A percentile compares a stretch with the other conserved stretches of the same genome.
phyloP scores from a whole-genome alignment of 2,888 invertebrate genomes.

The Argyra leucocephala region DNA sequence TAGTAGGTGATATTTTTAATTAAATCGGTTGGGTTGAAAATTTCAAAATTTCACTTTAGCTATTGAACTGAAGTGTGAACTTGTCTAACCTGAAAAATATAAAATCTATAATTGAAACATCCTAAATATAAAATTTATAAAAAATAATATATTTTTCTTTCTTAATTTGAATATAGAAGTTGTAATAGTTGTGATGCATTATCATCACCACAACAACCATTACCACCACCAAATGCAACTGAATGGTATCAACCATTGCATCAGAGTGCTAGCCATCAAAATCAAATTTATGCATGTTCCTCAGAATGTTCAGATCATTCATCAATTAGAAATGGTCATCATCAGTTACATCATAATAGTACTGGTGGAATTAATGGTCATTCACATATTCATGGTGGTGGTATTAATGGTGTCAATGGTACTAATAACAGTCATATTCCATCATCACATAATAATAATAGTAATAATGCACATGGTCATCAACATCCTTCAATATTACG shows the following conservation, averaged over 20 bases:
- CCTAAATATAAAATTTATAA: too few species aligned
- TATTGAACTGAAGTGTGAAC: too few species aligned
- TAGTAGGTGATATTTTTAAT: background rate
- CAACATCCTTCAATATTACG: constrained; percentile 7
- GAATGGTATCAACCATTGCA: constrained; percentile 42
- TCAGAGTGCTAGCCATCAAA: constrained; percentile 35
- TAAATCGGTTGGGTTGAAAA: background rate
- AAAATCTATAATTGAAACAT: too few species aligned
- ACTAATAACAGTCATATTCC: constrained; percentile 23
- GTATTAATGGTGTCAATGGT: constrained; percentile 23
- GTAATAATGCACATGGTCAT: constrained; percentile 11
- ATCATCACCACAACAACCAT: constrained; percentile 40
- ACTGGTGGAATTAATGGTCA: constrained; percentile 4
- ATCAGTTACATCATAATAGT: constrained; percentile 29
- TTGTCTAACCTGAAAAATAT: too few species aligned
- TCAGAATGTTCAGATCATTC: constrained; percentile 45
- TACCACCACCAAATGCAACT: constrained; percentile 32
- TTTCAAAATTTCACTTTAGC: background rate
- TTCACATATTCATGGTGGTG: constrained; percentile 21
- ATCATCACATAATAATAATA: constrained; percentile 10
- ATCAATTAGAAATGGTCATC: constrained; percentile 27
- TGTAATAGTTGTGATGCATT: constrained; percentile 43
- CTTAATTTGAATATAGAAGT: constrained; percentile 26
- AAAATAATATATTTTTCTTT: background rate
- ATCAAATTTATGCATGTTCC: constrained; percentile 42